phyloP scores from a whole-genome alignment of 2,797 vertebrate species.

The Anguilla megastoma region DNA sequence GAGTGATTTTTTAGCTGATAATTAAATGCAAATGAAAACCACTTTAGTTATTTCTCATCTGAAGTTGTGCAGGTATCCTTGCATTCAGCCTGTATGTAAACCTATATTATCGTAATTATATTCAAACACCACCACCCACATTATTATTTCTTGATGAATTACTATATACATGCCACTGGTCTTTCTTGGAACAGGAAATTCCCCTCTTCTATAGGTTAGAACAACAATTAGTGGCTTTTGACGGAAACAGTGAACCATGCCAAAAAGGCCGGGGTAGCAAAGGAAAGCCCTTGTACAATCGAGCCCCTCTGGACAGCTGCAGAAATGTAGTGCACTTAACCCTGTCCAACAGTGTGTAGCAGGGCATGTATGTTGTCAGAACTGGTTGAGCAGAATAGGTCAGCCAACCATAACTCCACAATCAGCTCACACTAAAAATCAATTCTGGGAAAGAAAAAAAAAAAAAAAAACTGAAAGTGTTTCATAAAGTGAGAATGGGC shows the following conservation, averaged over 20 bases:
- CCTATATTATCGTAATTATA: not conserved
- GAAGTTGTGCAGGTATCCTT: not conserved
- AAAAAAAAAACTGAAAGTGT: not conserved
- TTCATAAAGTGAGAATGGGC: not conserved
- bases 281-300: not conserved
- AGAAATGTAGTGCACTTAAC: constrained; percentile 19
- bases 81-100: not conserved
- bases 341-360: constrained; percentile 15
- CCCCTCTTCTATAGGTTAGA: not conserved
- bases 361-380: constrained; percentile 16
- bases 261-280: not conserved
- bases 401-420: not conserved
- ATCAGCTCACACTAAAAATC: constrained; percentile 1
- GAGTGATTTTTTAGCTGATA: not conserved
- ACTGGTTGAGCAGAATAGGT: not conserved
- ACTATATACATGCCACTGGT: not conserved
- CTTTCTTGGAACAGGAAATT: not conserved
- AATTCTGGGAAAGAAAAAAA: not conserved
- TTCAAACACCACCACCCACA: not conserved
- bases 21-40: not conserved
- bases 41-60: not conserved
- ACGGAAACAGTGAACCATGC: not conserved
- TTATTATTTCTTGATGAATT: not conserved
- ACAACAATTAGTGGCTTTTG: constrained; percentile 9
- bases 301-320: constrained; percentile 5